phyloP scores from a whole-genome alignment of 2,113 vertebrate species.

The Hippotragus niger region DNA sequence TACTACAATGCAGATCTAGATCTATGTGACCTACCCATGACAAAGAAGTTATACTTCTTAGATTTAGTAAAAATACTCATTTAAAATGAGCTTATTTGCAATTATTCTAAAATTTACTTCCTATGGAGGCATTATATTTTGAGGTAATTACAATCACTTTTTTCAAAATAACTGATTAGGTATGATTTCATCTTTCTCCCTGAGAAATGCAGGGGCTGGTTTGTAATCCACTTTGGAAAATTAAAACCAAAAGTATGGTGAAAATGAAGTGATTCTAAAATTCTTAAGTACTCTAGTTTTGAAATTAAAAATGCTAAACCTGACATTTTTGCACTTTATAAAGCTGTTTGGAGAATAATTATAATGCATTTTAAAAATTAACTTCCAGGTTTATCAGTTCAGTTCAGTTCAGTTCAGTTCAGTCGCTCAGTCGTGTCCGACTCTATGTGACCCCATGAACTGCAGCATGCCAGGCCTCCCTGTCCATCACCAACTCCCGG shows the following conservation, averaged over 20 bases:
- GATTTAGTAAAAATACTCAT: background rate
- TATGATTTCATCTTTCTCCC: background rate
- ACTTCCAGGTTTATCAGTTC: background rate
- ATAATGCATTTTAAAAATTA: background rate
- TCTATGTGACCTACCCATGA: background rate
- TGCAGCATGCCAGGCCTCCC: too few species aligned
- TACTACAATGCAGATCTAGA: background rate
- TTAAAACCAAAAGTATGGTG: background rate
- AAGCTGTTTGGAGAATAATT: background rate
- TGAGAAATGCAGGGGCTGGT: background rate
- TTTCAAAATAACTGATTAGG: background rate
- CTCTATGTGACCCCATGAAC: too few species aligned
- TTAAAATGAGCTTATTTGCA: background rate
- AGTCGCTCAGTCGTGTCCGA: accelerated
- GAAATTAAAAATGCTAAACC: background rate
- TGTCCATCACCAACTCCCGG: too few species aligned
- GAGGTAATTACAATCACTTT: background rate
- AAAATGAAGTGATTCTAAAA: background rate
- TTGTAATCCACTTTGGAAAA: background rate
- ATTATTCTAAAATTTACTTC: background rate
- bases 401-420: too few species aligned
- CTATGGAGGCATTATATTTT: background rate
- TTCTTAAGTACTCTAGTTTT: background rate
- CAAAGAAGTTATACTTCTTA: background rate
- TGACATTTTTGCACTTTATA: background rate